phyloP scores from a whole-genome alignment of 2,113 vertebrate species.

The Tragelaphus imberbis region DNA sequence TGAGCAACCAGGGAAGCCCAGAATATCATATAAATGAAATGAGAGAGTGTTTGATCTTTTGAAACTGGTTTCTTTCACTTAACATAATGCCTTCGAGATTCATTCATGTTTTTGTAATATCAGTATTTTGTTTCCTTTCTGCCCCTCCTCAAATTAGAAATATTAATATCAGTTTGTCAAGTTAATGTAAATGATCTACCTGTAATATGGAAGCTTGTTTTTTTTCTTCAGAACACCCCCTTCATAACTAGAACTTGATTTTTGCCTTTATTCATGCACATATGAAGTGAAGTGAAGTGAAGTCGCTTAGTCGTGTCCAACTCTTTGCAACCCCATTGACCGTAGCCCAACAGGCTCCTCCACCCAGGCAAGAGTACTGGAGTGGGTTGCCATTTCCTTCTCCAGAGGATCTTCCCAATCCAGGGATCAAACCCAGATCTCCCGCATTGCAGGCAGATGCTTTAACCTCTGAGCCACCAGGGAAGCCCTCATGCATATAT shows the following conservation, averaged over 20 bases:
- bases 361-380: no score
- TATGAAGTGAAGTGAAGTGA: no score
- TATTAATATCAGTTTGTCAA: not conserved
- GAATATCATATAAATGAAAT: not conserved
- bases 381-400: no score
- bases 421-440: no score
- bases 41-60: not conserved
- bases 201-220: not conserved
- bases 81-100: not conserved
- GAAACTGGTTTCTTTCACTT: not conserved
- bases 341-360: no score
- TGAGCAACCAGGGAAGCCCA: not conserved
- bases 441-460: no score
- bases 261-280: not conserved
- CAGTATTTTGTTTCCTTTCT: not conserved
- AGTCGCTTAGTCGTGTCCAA: no score
- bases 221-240: not conserved
- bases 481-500: no score
- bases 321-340: no score
- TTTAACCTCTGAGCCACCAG: no score
- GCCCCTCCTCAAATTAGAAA: not conserved
- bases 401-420: no score
- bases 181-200: not conserved
- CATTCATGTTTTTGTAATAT: not conserved
- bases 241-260: not conserved